Base-by-base conservation (phyloP, 2,797 vertebrate species). In the Labeo calbasu region DNA sequence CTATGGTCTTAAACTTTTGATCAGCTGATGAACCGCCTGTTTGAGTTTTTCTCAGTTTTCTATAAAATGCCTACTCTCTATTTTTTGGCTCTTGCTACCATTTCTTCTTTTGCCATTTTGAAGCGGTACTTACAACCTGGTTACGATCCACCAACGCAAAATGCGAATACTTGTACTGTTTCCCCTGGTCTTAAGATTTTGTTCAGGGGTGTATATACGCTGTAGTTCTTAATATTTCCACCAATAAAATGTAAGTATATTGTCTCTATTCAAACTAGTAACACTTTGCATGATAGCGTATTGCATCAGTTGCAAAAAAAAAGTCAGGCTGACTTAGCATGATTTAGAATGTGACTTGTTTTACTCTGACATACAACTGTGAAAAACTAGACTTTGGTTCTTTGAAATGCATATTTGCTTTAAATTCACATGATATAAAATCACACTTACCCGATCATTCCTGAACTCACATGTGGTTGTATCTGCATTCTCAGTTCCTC, bases 381-480 rank as follows among this genome's bases (percentile, higher is more conserved):
- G 32, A 36, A 36, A 36, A 36, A 36, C 5, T 36, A 4, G 32
- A 36, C 32, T 50, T 50, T 72, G 43, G 68, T 13, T 70, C 2
- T 25, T 46, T 71, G 0, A 72, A 72, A 71, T 50, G 25, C 15
- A 17, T 28, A 13, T 55, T 28, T 57, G 19, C 28, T 75, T 65
- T 68, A 21, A n/a, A 53, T 5, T 10, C 21, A 13, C 77, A 66
- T 36, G 13, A 65, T 55, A 32, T 1, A 36, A 51, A 51, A 46
- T 57, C 1, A 46, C 83, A 90, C 94, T 89, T n/a, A 95, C 94
- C 77, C 91, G 87, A 87, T 95, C 93, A 4, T 93, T 92, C 82
- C 94, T 93, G 89, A 94, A 94, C 3, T 46, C 82, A 81, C 95
- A 96, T 0, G 36, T 59, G 0, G 89, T 48, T 8, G 88, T 10